These are phyloP conservation scores for Cassiopea andromeda DNA, from an alignment of 30 jellyfish, hydroid and myxozoan genomes.

Conservation along the genomic window DNA sequence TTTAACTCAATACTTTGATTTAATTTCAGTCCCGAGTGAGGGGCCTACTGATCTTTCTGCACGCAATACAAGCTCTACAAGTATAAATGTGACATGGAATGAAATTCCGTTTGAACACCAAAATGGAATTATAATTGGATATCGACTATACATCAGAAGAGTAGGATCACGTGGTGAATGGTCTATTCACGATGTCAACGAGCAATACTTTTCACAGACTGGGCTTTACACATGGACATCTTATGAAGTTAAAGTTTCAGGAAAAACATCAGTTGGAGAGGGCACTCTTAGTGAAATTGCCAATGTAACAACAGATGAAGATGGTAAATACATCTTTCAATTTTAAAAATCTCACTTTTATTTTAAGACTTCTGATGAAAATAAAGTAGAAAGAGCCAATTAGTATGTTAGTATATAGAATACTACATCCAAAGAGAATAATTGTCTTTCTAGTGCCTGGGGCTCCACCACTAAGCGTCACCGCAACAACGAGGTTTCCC, in stretches of 20 bases:
- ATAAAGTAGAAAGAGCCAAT: no score
- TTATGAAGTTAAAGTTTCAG: constrained; percentile 56
- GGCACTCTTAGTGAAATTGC: constrained; percentile 9
- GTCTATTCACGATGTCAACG: neutral
- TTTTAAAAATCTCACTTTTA: neutral
- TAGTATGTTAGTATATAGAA: no score
- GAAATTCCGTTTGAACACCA: constrained; percentile 36
- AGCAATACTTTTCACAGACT: constrained; percentile 9
- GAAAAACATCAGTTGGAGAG: constrained; percentile 59
- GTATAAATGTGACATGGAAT: constrained; percentile 40
- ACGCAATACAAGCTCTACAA: constrained; percentile 47
- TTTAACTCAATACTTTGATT: neutral
- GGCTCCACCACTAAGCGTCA: constrained; percentile 32
- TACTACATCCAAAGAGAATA: no score
- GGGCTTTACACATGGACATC: constrained; percentile 56
- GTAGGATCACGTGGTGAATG: neutral
- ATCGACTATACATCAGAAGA: constrained; percentile 14
- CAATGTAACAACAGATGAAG: constrained; percentile 62
- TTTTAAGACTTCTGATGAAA: neutral
- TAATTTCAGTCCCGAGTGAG: constrained; percentile 32
- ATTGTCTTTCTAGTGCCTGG: constrained; percentile 16
- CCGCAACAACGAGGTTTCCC: constrained; percentile 18
- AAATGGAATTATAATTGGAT: constrained; percentile 51
- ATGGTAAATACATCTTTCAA: constrained; percentile 23
- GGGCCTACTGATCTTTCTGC: constrained; percentile 25